phyloP scores from a whole-genome alignment of 2,113 vertebrate species.

The Labrus mixtus region DNA sequence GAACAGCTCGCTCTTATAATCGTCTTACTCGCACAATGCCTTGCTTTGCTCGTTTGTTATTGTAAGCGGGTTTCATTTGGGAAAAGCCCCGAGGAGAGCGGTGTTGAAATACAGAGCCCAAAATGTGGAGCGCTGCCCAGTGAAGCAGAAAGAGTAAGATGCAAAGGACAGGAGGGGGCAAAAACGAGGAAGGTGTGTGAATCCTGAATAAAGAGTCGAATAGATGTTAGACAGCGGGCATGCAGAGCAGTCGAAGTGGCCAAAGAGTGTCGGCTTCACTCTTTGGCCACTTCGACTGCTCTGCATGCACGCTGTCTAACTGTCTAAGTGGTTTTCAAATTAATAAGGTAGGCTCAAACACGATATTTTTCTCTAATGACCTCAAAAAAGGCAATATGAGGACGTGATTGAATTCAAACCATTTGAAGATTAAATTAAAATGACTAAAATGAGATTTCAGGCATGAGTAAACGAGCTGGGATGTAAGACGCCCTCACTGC shows the following conservation, averaged over 20 bases:
- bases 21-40: constrained; percentile 29
- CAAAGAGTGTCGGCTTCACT: too few relatives aligned
- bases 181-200: not conserved
- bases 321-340: too few relatives aligned
- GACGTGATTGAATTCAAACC: too few relatives aligned
- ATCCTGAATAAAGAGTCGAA: constrained; percentile 18
- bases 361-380: too few relatives aligned
- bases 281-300: too few relatives aligned
- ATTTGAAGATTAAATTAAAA: too few relatives aligned
- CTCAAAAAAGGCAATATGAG: too few relatives aligned
- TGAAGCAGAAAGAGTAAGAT: constrained; percentile 34
- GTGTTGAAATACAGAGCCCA: constrained; percentile 31
- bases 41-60: constrained; percentile 27
- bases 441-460: not conserved
- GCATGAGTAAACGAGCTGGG: not conserved
- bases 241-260: too few relatives aligned
- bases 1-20: constrained; percentile 16
- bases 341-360: too few relatives aligned
- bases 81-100: constrained; percentile 29
- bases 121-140: constrained; percentile 40
- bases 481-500: not conserved
- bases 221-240: not conserved
- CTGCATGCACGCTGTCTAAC: too few relatives aligned
- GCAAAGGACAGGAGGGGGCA: constrained; percentile 5
- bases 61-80: constrained; percentile 32